A percentile compares a stretch with the other conserved stretches of the same genome.
Evolutionary conservation across 2,113 vertebrate species (phyloP).

Genomic region (Prionailurus viverrinus): DNA sequence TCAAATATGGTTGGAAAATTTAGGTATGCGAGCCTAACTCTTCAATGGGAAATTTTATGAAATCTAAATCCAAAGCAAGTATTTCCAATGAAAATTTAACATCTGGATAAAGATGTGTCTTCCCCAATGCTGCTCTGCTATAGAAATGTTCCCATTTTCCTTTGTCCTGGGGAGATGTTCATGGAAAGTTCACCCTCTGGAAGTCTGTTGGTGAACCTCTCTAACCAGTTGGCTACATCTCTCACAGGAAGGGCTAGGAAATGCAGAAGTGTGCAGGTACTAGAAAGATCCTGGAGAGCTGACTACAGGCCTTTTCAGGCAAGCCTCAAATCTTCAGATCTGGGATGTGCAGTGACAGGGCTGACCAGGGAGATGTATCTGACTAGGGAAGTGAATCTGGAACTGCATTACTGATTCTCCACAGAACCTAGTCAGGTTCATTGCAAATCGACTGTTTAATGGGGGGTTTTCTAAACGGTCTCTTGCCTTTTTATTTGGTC

Average conservation of each 20-base stretch:
- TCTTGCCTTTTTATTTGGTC: background rate
- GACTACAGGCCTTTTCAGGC: background rate
- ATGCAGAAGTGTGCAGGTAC: background rate
- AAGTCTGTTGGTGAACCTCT: background rate
- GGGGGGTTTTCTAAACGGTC: background rate
- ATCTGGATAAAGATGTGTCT: background rate
- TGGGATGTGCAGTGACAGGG: accelerated
- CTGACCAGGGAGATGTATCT: background rate
- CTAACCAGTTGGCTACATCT: background rate
- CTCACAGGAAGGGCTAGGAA: background rate
- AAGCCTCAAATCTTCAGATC: background rate
- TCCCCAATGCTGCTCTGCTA: background rate
- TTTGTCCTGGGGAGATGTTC: background rate
- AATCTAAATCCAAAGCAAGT: background rate
- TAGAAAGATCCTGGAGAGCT: background rate
- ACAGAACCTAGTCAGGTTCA: background rate
- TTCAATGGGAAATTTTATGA: background rate
- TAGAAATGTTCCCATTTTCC: background rate
- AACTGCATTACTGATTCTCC: background rate
- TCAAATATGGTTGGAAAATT: background rate
- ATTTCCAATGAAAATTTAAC: background rate
- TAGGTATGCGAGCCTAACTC: background rate
- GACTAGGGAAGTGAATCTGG: background rate
- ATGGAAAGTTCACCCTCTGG: background rate
- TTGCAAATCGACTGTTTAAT: background rate